Conservation (phyloP, 2,113 vertebrate genomes). For the Pollachius pollachius region DNA sequence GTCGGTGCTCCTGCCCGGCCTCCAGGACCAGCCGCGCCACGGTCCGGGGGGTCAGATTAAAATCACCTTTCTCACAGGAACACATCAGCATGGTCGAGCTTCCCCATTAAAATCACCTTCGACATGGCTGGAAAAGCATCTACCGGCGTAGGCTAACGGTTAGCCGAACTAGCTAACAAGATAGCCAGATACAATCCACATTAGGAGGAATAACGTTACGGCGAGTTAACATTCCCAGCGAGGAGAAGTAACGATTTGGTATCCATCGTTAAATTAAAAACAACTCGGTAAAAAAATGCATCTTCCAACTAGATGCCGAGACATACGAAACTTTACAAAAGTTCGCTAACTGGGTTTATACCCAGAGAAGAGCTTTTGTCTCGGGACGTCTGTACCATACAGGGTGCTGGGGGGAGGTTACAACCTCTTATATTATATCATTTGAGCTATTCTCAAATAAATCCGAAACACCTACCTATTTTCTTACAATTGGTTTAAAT, state of each 20-base stretch:
- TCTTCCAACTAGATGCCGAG: not conserved
- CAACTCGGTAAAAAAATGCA: constrained; percentile 8
- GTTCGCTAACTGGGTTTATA: constrained; percentile 6
- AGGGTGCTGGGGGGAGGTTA: not conserved
- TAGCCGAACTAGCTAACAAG: too few species aligned
- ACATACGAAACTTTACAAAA: not conserved
- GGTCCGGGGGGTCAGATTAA: constrained; percentile 65
- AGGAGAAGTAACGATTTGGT: not conserved
- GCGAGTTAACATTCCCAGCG: constrained; percentile 18
- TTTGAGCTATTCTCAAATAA: not conserved
- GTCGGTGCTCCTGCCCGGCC: constrained; percentile 69
- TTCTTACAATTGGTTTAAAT: too few species aligned
- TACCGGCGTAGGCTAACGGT: too few species aligned
- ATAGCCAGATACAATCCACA: too few species aligned
- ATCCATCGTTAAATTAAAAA: constrained; percentile 34
- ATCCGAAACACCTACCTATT: not conserved
- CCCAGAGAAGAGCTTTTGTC: constrained; percentile 33
- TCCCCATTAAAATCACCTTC: constrained; percentile 19
- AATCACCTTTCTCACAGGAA: constrained; percentile 76
- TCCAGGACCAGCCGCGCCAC: constrained; percentile 73
- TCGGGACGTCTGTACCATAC: constrained; percentile 11
- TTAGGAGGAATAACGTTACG: constrained; percentile 9
- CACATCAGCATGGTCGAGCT: constrained; percentile 69
- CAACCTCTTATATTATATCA: too few species aligned
- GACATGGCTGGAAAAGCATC: too few species aligned